These are phyloP conservation scores for Cenopis cana DNA, from an alignment of 2,888 invertebrate species.

Conservation along the genomic window DNA sequence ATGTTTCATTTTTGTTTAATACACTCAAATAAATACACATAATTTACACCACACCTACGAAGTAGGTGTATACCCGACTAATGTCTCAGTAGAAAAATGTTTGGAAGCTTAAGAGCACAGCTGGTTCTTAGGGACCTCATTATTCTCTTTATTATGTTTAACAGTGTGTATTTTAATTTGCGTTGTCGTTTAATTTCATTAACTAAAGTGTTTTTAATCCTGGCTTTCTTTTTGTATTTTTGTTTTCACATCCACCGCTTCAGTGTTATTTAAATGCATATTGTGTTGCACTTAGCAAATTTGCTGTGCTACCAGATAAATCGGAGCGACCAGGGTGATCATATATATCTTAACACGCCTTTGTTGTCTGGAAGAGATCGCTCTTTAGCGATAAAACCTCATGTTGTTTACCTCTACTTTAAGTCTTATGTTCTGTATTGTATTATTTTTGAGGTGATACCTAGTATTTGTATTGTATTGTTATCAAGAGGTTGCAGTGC, in stretches of 20 bases:
- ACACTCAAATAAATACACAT: too few relatives aligned
- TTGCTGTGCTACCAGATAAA: too few relatives aligned
- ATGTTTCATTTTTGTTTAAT: too few relatives aligned
- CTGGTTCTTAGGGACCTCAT: constrained; percentile 22
- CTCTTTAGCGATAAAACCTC: too few relatives aligned
- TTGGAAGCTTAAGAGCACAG: constrained; percentile 29
- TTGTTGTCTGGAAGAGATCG: too few relatives aligned
- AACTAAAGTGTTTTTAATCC: constrained; percentile 14
- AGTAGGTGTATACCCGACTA: constrained; percentile 5
- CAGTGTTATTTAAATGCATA: neutral
- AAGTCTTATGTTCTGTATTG: too few relatives aligned
- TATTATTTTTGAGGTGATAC: too few relatives aligned
- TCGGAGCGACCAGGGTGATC: too few relatives aligned
- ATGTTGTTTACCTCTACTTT: too few relatives aligned
- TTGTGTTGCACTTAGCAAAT: neutral
- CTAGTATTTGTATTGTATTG: too few relatives aligned
- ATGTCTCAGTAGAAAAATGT: constrained; percentile 36
- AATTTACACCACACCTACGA: neutral
- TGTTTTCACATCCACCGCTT: neutral
- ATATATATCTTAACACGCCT: too few relatives aligned
- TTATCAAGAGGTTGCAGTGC: too few relatives aligned
- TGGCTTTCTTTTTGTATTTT: neutral
- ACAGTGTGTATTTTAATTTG: constrained; percentile 34
- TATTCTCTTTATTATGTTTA: constrained; percentile 29
- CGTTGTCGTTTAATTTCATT: constrained; percentile 21